Conservation (phyloP, 2,888 invertebrate genomes). For the Drosophila fulvimacula region DNA sequence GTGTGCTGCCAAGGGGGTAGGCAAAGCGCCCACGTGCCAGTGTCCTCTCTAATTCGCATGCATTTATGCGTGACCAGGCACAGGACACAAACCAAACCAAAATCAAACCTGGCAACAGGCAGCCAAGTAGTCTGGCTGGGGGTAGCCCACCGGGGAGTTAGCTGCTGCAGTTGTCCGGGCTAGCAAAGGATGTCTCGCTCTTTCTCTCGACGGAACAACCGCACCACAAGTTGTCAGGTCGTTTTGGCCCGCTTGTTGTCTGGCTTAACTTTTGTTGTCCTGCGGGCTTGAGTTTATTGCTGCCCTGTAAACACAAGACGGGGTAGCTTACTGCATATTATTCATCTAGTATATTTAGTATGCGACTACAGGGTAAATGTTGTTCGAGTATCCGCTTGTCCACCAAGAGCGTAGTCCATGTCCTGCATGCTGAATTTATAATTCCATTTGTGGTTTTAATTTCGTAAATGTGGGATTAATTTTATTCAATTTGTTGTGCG, state of each 20-base stretch:
- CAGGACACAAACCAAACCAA: constrained; percentile 31
- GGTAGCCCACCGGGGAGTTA: constrained; percentile 3
- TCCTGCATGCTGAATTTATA: constrained; percentile 74
- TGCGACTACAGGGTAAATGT: not conserved
- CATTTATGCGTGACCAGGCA: constrained; percentile 80
- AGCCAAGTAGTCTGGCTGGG: not conserved
- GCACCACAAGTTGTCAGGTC: constrained; percentile 59
- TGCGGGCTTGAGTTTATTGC: constrained; percentile 64
- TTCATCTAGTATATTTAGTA: not conserved
- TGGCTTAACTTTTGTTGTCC: constrained; percentile 81
- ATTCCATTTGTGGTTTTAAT: constrained; percentile 82
- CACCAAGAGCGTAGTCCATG: not conserved
- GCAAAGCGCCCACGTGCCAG: constrained; percentile 56
- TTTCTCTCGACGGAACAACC: constrained; percentile 3
- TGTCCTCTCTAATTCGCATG: constrained; percentile 74
- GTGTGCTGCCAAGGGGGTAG: not conserved
- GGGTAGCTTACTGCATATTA: not conserved
- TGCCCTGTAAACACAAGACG: not conserved
- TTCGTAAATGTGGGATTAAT: constrained; percentile 80
- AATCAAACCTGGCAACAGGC: constrained; percentile 10
- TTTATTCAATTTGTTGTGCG: constrained; percentile 70
- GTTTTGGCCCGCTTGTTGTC: constrained; percentile 49
- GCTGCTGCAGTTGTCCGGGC: constrained; percentile 48
- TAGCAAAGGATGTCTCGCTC: constrained; percentile 25
- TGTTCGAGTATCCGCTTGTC: not conserved